Base-by-base conservation (phyloP, 92 coral and sea anemone genomes). In the Chrysogorgia sp. region DNA sequence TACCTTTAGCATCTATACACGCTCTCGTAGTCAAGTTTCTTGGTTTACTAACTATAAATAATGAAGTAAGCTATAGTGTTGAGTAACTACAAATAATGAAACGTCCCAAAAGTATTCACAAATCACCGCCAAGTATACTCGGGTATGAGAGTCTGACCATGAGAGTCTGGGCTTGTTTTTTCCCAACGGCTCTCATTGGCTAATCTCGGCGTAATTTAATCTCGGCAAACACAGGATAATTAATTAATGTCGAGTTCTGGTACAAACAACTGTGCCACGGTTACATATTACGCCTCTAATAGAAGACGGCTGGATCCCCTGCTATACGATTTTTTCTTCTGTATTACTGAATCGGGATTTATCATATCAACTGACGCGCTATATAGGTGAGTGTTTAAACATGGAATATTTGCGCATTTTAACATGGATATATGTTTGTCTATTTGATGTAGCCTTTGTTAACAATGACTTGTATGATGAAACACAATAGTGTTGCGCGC, bases 401-500 rank as follows among this genome's bases (percentile, higher is more conserved):
- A 13, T 19, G 32, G 43, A 7, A 25, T 28, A 6, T 45, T 7
- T 40, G 50, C 22, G 22, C 13, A 29, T 9, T 15, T 41, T 43
- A 25, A 26, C 0, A 28, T n/a, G 37, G 59, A 69, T 60, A 49
- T 69, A 69, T 69, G 76, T 69, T 69, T 29, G 60, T 43, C 60
- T 25, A 14, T 69, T 43, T 48, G 75, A 43, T 45, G 35, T 68
- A 40, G 75, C 57, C n/a, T 69, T 47, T 45, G 74, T 45, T 22
- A 28, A 49, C 50, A n/a, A n/a, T 47, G 32, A 30, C 33, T 6
- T 31, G 22, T 24, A 19, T 40, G 20, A 30, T 48, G 14, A 69
- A 69, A 69, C 76, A 69, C 59, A 69, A 69, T 69, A 49, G 33
- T 40, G 10, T 37, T 67, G 53, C 19, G 55, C 58, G 74, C 20